Evolutionary conservation across 2,113 vertebrate species (phyloP), one percentile per base, ranked within the genome.

Genomic region (Cyphomyrus discorhynchus): DNA sequence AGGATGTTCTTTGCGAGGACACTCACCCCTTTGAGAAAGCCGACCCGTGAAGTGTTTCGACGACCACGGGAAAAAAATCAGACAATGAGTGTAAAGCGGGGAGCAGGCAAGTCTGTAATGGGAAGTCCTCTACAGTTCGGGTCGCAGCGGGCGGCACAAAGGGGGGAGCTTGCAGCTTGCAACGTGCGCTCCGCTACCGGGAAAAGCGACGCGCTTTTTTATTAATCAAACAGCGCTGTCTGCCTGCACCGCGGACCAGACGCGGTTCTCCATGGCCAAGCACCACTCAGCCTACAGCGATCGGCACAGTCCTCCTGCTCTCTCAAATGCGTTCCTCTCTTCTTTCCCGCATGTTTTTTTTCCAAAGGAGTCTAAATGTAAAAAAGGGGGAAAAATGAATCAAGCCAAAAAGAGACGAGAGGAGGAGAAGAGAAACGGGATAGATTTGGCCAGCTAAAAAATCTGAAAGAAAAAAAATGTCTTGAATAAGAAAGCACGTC

Each of bases 211-310:
- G 45, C 82, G 45, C 86, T 92, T 90, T 89, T 90, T 91, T 89
- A 52, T 92, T 39, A 80, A 88, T 91, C 93, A 92, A 90, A 91
- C 93, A 91, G 94, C 93, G 77, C 95, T 96, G 96, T 95, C 96
- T 97, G 96, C 96, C 96, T 95, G 97, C 97, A 94, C 95, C 92
- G 95, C 93, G 93, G 95, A 94, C 93, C 93, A 93, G 93, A 90
- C 95, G 84, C 95, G 91, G 95, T 91, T 94, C 95, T 95, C 95
- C 93, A 94, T 95, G 91, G 92, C 90, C 88, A 56, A 91, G 88
- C 91, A 86, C 91, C 92, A 90, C 88, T 91, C 91, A 90, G 91
- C 91, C 92, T 91, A n/a, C 84, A 93, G 91, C 93, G 89, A 90
- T 53, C 85, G 90, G 91, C 92, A 89, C 92, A 31, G 88, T 88